Conservation (phyloP, 2,113 vertebrate species). For the Regulus satrapa region DNA sequence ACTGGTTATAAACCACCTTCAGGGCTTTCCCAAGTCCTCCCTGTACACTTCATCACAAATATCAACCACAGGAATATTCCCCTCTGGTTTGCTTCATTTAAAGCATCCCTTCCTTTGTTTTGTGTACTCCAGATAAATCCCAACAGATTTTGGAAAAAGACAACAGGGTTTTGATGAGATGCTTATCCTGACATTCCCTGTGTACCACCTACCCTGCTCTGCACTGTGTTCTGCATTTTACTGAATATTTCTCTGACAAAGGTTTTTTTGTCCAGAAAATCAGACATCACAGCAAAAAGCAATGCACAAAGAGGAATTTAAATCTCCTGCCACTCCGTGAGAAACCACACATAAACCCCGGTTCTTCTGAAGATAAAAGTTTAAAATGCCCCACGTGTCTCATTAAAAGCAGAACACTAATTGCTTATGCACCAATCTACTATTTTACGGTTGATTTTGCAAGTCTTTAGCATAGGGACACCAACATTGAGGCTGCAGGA, state of each 20-base stretch:
- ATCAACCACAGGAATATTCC: background rate
- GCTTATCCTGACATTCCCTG: fast-evolving
- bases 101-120: background rate
- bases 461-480: background rate
- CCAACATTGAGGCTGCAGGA: background rate
- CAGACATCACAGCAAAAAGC: background rate
- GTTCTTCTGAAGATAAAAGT: background rate
- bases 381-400: background rate
- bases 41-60: background rate
- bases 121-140: fast-evolving
- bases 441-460: background rate
- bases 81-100: background rate
- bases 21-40: background rate
- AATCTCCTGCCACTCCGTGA: background rate
- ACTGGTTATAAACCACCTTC: background rate
- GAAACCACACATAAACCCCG: background rate
- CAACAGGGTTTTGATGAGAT: background rate
- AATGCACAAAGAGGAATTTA: background rate
- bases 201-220: background rate
- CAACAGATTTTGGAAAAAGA: background rate
- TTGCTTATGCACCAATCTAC: background rate
- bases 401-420: background rate
- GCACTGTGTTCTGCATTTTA: background rate
- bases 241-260: background rate
- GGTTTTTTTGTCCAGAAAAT: background rate